phyloP scores from a whole-genome alignment of 2,888 invertebrate genomes.

The Thereva nobilitata region DNA sequence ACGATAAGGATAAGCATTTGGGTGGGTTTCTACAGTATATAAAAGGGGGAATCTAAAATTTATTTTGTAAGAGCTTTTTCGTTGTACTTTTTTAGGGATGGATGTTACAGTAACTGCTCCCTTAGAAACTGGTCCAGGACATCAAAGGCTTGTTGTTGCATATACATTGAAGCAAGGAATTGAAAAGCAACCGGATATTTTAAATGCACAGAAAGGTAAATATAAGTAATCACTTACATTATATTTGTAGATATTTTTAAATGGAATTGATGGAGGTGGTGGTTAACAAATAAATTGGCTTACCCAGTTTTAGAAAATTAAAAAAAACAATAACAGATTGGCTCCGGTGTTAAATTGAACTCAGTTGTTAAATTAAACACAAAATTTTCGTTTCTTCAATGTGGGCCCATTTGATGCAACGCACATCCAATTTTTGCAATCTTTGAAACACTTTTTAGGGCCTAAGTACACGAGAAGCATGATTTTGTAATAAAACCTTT shows the following conservation, averaged over 20 bases:
- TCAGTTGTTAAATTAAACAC: no score
- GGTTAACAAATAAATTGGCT: no score
- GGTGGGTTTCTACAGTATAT: conserved; percentile 46
- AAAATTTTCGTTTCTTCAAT: no score
- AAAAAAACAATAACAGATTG: no score
- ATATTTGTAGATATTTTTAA: not conserved
- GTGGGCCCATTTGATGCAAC: no score
- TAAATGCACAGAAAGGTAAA: conserved; percentile 76
- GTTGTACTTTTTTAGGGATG: conserved; percentile 50
- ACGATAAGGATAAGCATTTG: conserved; percentile 59
- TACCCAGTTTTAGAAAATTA: no score
- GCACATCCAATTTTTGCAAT: no score
- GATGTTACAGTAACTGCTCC: conserved; percentile 62
- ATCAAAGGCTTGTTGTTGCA: conserved; percentile 82
- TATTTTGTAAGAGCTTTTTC: not conserved
- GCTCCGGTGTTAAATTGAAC: no score
- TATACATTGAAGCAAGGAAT: conserved; percentile 80
- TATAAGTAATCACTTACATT: conserved; percentile 37
- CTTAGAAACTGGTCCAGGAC: conserved; percentile 78
- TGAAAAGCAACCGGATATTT: conserved; percentile 76
- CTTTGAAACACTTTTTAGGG: no score
- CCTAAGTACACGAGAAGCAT: no score
- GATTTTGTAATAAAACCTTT: no score
- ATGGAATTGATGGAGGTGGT: not conserved
- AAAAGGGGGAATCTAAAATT: no score